Evolutionary conservation across 1,140 invertebrate species (phyloP).

Genomic region (Drosophila leontia): DNA sequence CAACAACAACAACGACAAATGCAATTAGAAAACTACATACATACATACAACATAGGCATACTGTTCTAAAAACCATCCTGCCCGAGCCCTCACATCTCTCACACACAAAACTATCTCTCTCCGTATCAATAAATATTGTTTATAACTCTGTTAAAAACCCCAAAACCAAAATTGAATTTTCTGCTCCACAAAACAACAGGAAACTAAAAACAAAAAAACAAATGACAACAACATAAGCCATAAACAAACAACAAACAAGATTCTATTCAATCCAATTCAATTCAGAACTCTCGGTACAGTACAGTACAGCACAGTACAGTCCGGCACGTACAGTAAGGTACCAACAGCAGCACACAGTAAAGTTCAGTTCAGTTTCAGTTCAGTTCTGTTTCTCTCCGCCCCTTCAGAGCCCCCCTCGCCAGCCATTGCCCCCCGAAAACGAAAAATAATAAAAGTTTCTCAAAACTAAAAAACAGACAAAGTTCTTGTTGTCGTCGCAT

Average conservation of each 20-base stretch:
- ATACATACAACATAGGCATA: constrained; percentile 50
- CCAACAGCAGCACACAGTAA: constrained; percentile 23
- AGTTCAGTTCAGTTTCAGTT: constrained; percentile 24
- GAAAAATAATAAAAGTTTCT: constrained; percentile 56
- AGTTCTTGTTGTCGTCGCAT: constrained; percentile 74
- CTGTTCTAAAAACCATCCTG: constrained; percentile 71
- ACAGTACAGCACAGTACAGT: constrained; percentile 27
- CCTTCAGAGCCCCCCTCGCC: constrained; percentile 48
- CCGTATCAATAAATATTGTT: constrained; percentile 53
- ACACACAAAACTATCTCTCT: constrained; percentile 48
- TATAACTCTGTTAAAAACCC: constrained; percentile 44
- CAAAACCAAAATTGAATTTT: constrained; percentile 57
- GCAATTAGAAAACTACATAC: constrained; percentile 26
- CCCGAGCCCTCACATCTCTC: constrained; percentile 80
- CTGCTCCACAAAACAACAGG: constrained; percentile 41
- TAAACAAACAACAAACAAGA: constrained; percentile 38
- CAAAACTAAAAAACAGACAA: constrained; percentile 57
- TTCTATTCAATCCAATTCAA: constrained; percentile 27
- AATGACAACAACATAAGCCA: constrained; percentile 29
- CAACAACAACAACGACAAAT: constrained; percentile 53
- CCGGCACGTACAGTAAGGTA: constrained; percentile 9
- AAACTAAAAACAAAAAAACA: constrained; percentile 30
- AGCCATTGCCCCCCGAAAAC: constrained; percentile 54
- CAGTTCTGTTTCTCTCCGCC: constrained; percentile 25
- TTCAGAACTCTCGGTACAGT: constrained; percentile 29